phyloP scores from a whole-genome alignment of 2,888 invertebrate species.

The Sphaeridia pumilis region DNA sequence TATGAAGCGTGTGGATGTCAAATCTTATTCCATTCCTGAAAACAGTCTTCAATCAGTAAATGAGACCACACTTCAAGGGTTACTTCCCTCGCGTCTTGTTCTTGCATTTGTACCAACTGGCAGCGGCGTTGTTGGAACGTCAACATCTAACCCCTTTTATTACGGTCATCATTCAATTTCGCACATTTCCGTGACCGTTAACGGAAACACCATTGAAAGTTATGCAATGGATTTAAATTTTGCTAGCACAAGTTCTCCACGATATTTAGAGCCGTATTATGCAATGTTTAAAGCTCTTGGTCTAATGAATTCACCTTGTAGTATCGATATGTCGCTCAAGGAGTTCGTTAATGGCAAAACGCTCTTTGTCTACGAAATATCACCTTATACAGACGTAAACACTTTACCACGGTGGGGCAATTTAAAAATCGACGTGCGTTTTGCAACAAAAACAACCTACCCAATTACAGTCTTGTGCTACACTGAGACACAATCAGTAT shows the following conservation, averaged over 20 bases:
- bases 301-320: too few relatives aligned
- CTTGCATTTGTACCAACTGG: conserved; percentile 13
- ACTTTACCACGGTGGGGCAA: not conserved
- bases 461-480: not conserved
- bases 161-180: conserved; percentile 1
- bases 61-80: conserved; percentile 13
- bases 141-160: conserved; percentile 4
- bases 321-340: not conserved
- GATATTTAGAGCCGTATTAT: too few relatives aligned
- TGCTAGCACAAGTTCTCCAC: not conserved
- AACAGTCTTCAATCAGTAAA: conserved; percentile 13
- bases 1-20: conserved; percentile 11
- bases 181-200: not conserved
- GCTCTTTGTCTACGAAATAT: not conserved
- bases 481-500: not conserved
- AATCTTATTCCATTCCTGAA: conserved; percentile 13
- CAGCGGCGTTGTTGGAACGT: conserved; percentile 1
- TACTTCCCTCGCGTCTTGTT: conserved; percentile 14
- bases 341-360: not conserved
- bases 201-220: not conserved
- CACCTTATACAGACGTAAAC: not conserved
- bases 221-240: not conserved
- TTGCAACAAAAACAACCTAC: not conserved
- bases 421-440: not conserved
- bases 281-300: too few relatives aligned